A percentile compares a stretch with the other conserved stretches of the same genome.
phyloP scores from a whole-genome alignment of 2,888 invertebrate species.

The Microctonus aethiopoides region DNA sequence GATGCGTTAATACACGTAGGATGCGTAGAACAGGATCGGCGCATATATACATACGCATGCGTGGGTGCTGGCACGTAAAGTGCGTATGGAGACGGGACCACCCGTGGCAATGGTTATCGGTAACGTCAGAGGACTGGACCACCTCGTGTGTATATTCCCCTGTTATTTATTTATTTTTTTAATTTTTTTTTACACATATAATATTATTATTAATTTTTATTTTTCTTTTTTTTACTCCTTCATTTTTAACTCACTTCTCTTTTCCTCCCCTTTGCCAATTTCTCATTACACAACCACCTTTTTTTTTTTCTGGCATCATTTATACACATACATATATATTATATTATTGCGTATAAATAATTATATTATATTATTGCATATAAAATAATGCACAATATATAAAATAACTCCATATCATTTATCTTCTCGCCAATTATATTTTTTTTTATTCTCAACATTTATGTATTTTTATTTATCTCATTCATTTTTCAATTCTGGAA shows the following conservation, averaged over 20 bases:
- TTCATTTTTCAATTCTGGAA: not conserved
- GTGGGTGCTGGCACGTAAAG: slow-evolving; percentile 51
- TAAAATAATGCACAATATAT: too few species aligned
- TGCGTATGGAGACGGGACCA: slow-evolving; percentile 51
- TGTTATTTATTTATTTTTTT: slow-evolving; percentile 39
- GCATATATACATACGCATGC: slow-evolving; percentile 15
- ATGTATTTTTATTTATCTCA: not conserved
- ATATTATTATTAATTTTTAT: slow-evolving; percentile 29
- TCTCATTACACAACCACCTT: not conserved
- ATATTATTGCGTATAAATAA: too few species aligned
- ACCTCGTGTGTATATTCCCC: slow-evolving; percentile 27
- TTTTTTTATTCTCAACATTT: slow-evolving; percentile 1
- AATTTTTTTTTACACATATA: too few species aligned
- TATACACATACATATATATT: too few species aligned
- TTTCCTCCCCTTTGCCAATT: slow-evolving; percentile 12
- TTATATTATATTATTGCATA: too few species aligned
- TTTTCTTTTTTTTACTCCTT: slow-evolving; percentile 28
- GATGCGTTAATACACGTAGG: slow-evolving; percentile 21
- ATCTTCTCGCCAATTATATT: not conserved
- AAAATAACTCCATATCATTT: not conserved
- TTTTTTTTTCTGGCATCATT: not conserved
- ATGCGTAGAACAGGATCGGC: slow-evolving; percentile 29
- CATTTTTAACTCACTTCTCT: not conserved
- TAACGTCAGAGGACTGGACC: slow-evolving; percentile 30
- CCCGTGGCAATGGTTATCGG: slow-evolving; percentile 46